Evolutionary conservation across 2,113 vertebrate genomes (phyloP).

Genomic region (Bufo bufo): DNA sequence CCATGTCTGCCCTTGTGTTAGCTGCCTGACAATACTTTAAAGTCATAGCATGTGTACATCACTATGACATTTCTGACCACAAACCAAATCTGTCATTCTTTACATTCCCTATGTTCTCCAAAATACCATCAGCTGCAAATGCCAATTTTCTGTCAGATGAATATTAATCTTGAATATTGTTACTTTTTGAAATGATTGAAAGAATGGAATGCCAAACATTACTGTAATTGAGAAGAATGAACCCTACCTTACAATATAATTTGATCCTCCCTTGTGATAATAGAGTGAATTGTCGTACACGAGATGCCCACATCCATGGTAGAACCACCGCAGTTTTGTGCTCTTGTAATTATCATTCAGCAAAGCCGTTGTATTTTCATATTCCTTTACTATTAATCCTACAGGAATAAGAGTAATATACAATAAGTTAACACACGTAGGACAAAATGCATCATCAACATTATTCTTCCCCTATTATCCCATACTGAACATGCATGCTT

Average conservation of each 20-base stretch:
- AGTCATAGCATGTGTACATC: too few species aligned
- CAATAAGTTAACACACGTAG: neutral
- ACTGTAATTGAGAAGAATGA: neutral
- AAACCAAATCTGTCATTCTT: neutral
- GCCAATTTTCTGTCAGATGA: too few species aligned
- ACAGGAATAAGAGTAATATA: neutral
- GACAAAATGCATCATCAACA: neutral
- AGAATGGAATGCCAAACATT: neutral
- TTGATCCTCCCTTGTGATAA: conserved; percentile 87
- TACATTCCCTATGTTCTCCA: neutral
- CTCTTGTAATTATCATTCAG: conserved; percentile 75
- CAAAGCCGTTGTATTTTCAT: conserved; percentile 77
- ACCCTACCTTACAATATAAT: conserved; percentile 81
- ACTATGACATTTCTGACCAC: too few species aligned
- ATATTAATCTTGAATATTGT: too few species aligned
- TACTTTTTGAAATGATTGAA: neutral
- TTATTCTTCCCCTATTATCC: neutral
- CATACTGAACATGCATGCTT: neutral
- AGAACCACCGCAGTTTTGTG: conserved; percentile 81
- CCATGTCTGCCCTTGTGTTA: too few species aligned
- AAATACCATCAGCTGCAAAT: too few species aligned
- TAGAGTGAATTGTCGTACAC: conserved; percentile 88
- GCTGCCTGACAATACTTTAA: too few species aligned
- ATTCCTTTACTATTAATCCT: conserved; percentile 87
- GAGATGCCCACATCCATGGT: conserved; percentile 87